Percentiles rank a stretch among this genome's conserved stretches.
Conservation (phyloP, 2,113 vertebrate genomes). For the Dolichotis patagonum region DNA sequence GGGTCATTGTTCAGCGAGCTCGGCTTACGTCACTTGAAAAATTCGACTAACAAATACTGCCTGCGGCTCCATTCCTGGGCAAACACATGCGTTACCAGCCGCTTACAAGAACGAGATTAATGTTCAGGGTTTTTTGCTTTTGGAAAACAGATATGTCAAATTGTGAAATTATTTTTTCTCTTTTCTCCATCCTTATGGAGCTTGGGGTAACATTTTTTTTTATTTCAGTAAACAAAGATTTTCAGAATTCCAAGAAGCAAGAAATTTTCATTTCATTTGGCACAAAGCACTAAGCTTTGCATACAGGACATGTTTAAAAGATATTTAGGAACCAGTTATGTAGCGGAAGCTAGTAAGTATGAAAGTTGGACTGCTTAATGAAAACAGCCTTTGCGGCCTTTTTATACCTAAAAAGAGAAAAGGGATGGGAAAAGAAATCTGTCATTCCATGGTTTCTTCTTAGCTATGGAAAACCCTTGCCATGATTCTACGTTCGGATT, state of each 20-base stretch:
- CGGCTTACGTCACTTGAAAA: neutral
- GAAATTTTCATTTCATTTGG: neutral
- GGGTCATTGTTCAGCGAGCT: neutral
- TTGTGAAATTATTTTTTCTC: slow-evolving; percentile 15
- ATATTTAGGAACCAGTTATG: neutral
- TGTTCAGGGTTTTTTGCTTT: slow-evolving; percentile 33
- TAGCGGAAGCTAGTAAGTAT: neutral
- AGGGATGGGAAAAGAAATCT: neutral
- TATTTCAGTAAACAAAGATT: slow-evolving; percentile 4
- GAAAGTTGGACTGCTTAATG: slow-evolving; percentile 10
- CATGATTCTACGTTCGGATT: neutral
- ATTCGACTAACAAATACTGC: neutral
- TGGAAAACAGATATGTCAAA: slow-evolving; percentile 39
- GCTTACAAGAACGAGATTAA: neutral
- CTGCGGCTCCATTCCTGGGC: neutral
- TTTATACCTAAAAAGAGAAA: neutral
- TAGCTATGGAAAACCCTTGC: neutral
- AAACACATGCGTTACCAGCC: neutral
- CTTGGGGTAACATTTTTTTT: neutral
- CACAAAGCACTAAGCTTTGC: neutral
- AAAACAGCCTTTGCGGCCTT: neutral
- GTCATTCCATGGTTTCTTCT: neutral
- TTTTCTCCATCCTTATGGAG: neutral
- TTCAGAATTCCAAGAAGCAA: slow-evolving; percentile 54
- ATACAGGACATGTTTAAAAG: neutral